Conservation (phyloP, 2,797 vertebrate genomes). For the Adrianichthys oophorus region DNA sequence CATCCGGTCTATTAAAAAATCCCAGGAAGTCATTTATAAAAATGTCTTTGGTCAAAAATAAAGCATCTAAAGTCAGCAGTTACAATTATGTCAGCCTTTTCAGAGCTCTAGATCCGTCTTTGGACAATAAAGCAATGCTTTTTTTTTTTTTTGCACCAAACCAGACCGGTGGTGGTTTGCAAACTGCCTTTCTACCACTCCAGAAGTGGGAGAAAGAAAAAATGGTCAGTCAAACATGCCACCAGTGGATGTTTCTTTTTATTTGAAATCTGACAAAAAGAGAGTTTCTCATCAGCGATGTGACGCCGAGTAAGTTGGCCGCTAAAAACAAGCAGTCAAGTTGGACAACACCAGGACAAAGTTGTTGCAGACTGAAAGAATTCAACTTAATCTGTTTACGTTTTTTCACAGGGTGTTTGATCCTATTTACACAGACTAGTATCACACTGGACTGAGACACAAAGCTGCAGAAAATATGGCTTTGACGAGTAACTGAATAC, state of each 20-base stretch:
- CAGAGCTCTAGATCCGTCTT: slow-evolving; percentile 1
- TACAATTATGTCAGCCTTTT: not conserved
- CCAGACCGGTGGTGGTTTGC: not conserved
- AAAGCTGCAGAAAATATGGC: too few relatives aligned
- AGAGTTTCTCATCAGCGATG: not conserved
- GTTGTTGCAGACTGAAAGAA: too few relatives aligned
- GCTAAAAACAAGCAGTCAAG: slow-evolving; percentile 9
- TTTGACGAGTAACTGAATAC: too few relatives aligned
- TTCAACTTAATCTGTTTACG: too few relatives aligned
- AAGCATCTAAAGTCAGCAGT: slow-evolving; percentile 10
- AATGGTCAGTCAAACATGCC: not conserved
- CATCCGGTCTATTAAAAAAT: slow-evolving; percentile 44
- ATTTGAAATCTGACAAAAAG: not conserved
- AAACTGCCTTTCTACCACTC: not conserved
- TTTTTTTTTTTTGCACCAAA: slow-evolving; percentile 8
- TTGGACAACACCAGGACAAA: not conserved
- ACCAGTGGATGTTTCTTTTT: not conserved
- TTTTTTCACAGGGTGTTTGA: too few relatives aligned
- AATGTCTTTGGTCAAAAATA: slow-evolving; percentile 29
- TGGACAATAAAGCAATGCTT: not conserved
- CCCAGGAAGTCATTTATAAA: slow-evolving; percentile 35
- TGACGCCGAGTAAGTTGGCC: not conserved
- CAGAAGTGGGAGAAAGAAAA: slow-evolving; percentile 1
- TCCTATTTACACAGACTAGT: too few relatives aligned
- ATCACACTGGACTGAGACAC: too few relatives aligned